These are phyloP conservation scores for Ailurus styani DNA, from an alignment of 2,113 vertebrate genomes.

Conservation along the genomic window DNA sequence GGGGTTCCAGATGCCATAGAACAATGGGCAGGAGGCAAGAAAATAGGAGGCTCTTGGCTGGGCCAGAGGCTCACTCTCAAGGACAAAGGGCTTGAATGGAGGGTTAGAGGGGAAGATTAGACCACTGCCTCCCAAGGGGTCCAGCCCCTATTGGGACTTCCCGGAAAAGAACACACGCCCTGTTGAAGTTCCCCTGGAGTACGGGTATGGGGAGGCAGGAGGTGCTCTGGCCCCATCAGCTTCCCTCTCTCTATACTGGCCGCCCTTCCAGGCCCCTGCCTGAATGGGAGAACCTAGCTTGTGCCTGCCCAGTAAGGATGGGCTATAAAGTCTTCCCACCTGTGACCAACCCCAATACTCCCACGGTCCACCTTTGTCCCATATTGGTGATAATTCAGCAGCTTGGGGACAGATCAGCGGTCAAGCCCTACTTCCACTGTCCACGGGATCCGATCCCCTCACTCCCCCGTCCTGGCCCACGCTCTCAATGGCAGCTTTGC, in stretches of 20 bases:
- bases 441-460: too few species aligned
- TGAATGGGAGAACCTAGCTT: neutral
- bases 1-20: neutral
- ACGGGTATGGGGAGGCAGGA: neutral
- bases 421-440: neutral
- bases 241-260: neutral
- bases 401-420: neutral
- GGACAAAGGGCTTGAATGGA: neutral
- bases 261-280: neutral
- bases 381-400: neutral
- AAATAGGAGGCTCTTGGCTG: neutral
- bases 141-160: neutral
- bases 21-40: neutral
- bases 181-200: neutral
- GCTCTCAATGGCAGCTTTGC: neutral
- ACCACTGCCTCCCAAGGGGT: neutral
- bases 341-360: neutral
- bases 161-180: neutral
- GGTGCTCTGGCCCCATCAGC: neutral
- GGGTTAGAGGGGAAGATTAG: neutral
- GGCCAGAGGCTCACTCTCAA: neutral
- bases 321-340: neutral
- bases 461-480: neutral
- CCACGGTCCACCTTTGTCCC: neutral
- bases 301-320: neutral